Evolutionary conservation across 2,888 invertebrate species (phyloP), one percentile per base, ranked within the genome.

Genomic region (Drosophila anomalipes): DNA sequence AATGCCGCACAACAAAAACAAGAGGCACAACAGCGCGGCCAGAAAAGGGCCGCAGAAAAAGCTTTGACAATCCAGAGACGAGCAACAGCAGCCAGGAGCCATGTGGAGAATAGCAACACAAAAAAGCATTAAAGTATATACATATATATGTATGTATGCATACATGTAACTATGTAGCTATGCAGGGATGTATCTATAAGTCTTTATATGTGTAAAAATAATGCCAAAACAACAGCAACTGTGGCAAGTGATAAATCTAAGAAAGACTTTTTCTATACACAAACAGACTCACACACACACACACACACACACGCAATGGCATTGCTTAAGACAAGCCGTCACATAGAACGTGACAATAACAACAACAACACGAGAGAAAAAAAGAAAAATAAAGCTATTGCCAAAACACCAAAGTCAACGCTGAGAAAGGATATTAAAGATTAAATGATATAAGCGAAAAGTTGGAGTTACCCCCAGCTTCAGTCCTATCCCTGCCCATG

Each of bases 391-490:
- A 62, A 47, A 47, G 47, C 47, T 41, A 70, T 59, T 44, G 74
- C 69, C 62, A 88, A 86, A 87, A 85, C 81, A 89, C 82, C 79
- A 86, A 89, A 91, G 86, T 90, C 83, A 86, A 86, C 85, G 79
- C 89, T 70, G 77, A 86, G 89, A 89, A 89, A 89, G 85, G 91
- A 89, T 89, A 89, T 89, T 89, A 90, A 89, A 89, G 88, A 89
- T 89, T 89, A 90, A 89, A 87, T 85, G 86, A 90, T 87, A 90
- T 87, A 90, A 90, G 90, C 83, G 80, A 72, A 84, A 74, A 75
- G 72, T 79, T 78, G 77, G 74, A 70, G 81, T 35, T 64, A 30
- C 41, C 51, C 39, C 52, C 39, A 12, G 12, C 28, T 35, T 26
- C 57, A 28, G 5, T 51, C 10, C 9, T 47, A 47, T 47, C 14